Conservation (phyloP, 2,113 vertebrate species). For the Psettodes erumei region DNA sequence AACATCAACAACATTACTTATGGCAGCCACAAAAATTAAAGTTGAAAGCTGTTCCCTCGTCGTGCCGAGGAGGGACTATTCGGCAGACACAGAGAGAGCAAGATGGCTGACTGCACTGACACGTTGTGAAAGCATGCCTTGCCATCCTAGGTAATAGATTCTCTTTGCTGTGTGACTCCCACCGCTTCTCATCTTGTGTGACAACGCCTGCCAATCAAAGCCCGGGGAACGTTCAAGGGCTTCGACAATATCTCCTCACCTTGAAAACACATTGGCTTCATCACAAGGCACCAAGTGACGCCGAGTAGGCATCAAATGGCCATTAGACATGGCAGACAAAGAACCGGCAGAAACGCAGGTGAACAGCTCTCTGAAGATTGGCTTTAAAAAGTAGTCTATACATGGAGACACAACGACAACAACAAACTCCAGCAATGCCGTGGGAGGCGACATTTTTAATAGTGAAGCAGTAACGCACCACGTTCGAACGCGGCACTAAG, state of each 20-base stretch:
- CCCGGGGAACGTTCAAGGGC: constrained; percentile 66
- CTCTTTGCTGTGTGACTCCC: constrained; percentile 65
- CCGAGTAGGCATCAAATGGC: constrained; percentile 61
- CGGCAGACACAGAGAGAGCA: constrained; percentile 54
- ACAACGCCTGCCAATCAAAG: constrained; percentile 76
- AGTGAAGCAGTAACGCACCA: constrained; percentile 2
- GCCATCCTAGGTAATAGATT: constrained; percentile 74
- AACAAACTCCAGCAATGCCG: constrained; percentile 53
- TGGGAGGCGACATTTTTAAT: constrained; percentile 67
- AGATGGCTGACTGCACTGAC: constrained; percentile 76
- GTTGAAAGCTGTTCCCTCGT: constrained; percentile 68
- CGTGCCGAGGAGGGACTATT: constrained; percentile 43
- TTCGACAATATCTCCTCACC: constrained; percentile 70
- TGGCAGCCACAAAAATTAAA: constrained; percentile 66
- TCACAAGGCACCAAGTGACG: constrained; percentile 50
- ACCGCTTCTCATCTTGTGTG: constrained; percentile 66
- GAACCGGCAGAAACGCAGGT: constrained; percentile 29
- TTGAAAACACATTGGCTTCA: constrained; percentile 72
- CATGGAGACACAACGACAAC: constrained; percentile 35
- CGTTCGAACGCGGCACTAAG: constrained; percentile 35
- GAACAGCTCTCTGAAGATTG: constrained; percentile 35
- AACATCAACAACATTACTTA: constrained; percentile 55
- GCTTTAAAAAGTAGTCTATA: constrained; percentile 42
- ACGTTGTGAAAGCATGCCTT: constrained; percentile 63
- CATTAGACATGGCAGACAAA: constrained; percentile 55